Conservation (phyloP, 2,888 invertebrate genomes). For the Lobophora halterata region DNA sequence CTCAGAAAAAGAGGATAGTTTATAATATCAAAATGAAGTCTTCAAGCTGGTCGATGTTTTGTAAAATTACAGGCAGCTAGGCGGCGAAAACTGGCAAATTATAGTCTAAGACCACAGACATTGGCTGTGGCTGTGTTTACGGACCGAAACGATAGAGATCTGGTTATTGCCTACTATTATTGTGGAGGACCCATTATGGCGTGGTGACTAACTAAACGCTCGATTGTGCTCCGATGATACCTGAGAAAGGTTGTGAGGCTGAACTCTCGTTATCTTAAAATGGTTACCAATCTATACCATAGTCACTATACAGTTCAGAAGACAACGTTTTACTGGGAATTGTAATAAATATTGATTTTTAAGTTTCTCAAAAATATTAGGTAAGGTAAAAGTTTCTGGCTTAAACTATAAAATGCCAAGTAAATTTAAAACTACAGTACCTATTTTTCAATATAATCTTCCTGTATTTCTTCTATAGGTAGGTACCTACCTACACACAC, state of each 20-base stretch:
- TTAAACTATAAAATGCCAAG: too few species aligned
- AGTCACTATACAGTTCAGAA: constrained; percentile 5
- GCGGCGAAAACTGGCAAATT: constrained; percentile 75
- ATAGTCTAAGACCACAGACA: constrained; percentile 62
- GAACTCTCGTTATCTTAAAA: constrained; percentile 20
- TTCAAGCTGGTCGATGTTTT: constrained; percentile 59
- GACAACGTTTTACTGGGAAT: not conserved
- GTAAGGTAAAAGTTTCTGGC: too few species aligned
- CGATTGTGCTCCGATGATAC: constrained; percentile 27
- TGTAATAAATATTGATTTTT: too few species aligned
- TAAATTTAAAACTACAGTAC: too few species aligned
- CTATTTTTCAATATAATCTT: too few species aligned
- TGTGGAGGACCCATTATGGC: constrained; percentile 56
- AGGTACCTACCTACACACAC: too few species aligned
- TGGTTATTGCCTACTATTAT: constrained; percentile 57
- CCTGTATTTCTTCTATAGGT: too few species aligned
- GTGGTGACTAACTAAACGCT: constrained; percentile 47
- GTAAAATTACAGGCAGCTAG: constrained; percentile 72
- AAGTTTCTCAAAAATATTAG: too few species aligned
- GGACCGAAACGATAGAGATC: constrained; percentile 55
- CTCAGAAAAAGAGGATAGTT: constrained; percentile 46
- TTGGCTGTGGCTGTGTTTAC: constrained; percentile 50
- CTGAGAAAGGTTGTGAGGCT: constrained; percentile 14
- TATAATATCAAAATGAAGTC: constrained; percentile 62
- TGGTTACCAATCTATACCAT: constrained; percentile 22